Base-by-base conservation (phyloP, 2,888 invertebrate genomes). In the Nephrotoma flavescens region DNA sequence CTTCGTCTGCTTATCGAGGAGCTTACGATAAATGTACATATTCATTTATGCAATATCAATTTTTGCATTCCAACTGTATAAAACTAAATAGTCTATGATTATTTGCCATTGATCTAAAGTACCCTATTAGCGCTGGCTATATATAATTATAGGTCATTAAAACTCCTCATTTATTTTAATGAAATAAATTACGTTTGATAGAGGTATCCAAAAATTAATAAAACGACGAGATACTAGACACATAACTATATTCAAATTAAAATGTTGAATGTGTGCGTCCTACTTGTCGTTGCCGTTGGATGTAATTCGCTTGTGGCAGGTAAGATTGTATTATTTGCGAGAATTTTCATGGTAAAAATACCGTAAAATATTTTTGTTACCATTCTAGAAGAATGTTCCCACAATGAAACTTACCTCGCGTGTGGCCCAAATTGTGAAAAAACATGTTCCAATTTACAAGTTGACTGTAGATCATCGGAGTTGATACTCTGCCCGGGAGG, bases 401-500 rank as follows among this genome's bases (percentile, higher is more conserved):
- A n/a, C 7, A 84, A 84, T n/a, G 84, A 84, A 84, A 84, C 84
- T n/a, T 84, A 84, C 7, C 9, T 84, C 41, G 84, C 41, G 42
- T 84, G 42, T 84, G 84, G 84, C 12, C 84, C 84, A 84, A 84
- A 84, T 84, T 84, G 84, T 42, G 84, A 84, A 42, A n/a, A 41
- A 42, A 84, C 4, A n/a, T 84, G 84, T 42, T 84, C 84, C 42
- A 84, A 12, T n/a, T 7, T 42, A n/a, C 15, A n/a, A 42, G 7
- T 2, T 6, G 42, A 41, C 1, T 84, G 84, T n/a, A 15, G 5
- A n/a, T 3, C 84, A n/a, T 84, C 42, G 7, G 84, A 84, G 7
- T 42, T 84, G n/a, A 12, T 42, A 42, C 5, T 84, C 6, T 91
- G 91, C 11, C 90, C 90, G 2, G 90, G 90, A 87, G 90, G 89